Evolutionary conservation across 2,797 vertebrate genomes (phyloP).

Genomic region (Takifugu ocellatus): DNA sequence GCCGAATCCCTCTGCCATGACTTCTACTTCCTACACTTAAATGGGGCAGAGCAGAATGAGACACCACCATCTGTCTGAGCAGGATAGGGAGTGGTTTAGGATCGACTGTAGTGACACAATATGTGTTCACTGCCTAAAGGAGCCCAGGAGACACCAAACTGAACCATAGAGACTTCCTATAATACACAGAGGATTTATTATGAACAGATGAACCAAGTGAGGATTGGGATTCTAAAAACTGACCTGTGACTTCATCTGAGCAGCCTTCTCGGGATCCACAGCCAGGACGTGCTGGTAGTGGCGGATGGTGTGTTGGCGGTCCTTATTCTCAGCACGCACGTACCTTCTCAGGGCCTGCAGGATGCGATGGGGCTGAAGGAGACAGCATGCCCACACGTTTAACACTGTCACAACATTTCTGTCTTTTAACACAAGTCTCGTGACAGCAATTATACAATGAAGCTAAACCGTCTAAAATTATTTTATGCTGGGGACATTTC

Average conservation of each 20-base stretch:
- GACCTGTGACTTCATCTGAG: constrained; percentile 98
- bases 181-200: not conserved
- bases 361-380: constrained; percentile 87
- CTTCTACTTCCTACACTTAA: constrained; percentile 59
- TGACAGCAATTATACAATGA: not conserved
- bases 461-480: not conserved
- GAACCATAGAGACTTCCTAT: not conserved
- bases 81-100: constrained; percentile 25
- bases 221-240: constrained; percentile 11
- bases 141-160: constrained; percentile 1
- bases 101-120: constrained; percentile 10
- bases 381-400: no score
- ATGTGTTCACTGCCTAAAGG: not conserved
- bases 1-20: no score
- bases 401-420: not conserved
- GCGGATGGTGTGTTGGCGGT: constrained; percentile 93
- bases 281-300: constrained; percentile 97
- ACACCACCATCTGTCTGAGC: constrained; percentile 51
- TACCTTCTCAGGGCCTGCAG: constrained; percentile 92
- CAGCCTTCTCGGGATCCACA: constrained; percentile 95
- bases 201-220: not conserved
- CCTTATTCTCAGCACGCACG: constrained; percentile 93
- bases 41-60: constrained; percentile 47
- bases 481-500: constrained; percentile 2
- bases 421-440: not conserved